phyloP scores from a whole-genome alignment of 2,888 invertebrate species.

The Coelinius sp. region DNA sequence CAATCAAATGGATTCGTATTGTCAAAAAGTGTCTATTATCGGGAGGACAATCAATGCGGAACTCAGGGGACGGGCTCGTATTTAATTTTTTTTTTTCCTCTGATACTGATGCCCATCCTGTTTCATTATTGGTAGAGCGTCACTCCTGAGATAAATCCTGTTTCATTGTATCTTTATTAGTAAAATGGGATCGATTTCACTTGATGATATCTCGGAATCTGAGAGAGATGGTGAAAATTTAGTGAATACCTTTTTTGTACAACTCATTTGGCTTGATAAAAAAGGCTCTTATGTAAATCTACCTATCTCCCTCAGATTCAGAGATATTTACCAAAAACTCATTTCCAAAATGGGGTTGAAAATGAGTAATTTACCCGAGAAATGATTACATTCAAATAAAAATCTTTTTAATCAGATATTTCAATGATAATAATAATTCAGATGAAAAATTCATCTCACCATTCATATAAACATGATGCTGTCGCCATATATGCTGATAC shows the following conservation, averaged over 20 bases:
- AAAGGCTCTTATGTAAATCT: background rate
- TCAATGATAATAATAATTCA: background rate
- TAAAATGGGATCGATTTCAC: background rate
- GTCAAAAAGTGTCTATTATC: background rate
- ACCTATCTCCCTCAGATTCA: background rate
- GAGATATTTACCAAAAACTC: background rate
- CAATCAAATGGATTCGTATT: background rate
- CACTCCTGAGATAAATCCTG: conserved; percentile 20
- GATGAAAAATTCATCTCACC: conserved; percentile 73
- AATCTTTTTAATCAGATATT: no score
- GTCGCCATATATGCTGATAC: conserved; percentile 84
- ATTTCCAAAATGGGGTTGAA: background rate
- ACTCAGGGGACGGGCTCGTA: background rate
- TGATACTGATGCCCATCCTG: conserved; percentile 9
- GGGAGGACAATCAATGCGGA: background rate
- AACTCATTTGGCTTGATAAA: background rate
- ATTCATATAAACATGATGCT: conserved; percentile 83
- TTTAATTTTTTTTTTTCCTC: conserved; percentile 16
- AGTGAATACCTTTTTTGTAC: background rate
- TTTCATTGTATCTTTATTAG: background rate
- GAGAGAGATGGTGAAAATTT: background rate
- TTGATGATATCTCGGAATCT: background rate
- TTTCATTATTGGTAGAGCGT: background rate
- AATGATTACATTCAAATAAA: no score
- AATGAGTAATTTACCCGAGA: no score